Percentiles rank a stretch among this genome's conserved stretches.
phyloP scores from a whole-genome alignment of 2,113 vertebrate genomes.

The Notiomystis cincta region DNA sequence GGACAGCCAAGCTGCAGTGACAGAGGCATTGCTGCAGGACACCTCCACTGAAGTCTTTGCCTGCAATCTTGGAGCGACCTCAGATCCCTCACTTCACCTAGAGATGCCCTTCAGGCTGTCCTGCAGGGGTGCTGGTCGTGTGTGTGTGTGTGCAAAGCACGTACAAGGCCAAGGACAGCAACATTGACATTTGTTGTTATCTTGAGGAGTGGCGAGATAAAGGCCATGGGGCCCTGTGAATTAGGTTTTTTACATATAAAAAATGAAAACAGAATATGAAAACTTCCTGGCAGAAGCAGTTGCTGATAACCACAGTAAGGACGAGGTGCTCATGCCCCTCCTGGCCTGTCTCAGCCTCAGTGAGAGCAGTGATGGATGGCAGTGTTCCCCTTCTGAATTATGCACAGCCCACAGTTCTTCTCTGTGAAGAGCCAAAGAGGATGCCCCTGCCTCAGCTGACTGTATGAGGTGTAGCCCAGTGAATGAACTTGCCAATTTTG shows the following conservation, averaged over 20 bases:
- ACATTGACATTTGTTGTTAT: background rate
- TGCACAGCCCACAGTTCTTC: background rate
- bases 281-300: background rate
- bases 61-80: background rate
- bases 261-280: background rate
- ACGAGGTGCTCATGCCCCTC: background rate
- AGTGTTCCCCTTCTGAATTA: background rate
- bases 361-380: background rate
- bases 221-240: background rate
- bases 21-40: background rate
- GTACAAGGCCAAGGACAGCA: background rate
- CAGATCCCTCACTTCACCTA: accelerated
- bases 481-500: background rate
- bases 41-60: background rate
- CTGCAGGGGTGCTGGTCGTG: background rate
- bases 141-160: background rate
- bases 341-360: background rate
- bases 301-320: background rate
- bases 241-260: background rate
- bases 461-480: background rate
- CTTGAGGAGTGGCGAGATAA: background rate
- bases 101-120: background rate
- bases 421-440: background rate
- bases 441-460: accelerated
- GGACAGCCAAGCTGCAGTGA: background rate